phyloP scores from a whole-genome alignment of 2,797 vertebrate species.

The Lepus oiostolus region DNA sequence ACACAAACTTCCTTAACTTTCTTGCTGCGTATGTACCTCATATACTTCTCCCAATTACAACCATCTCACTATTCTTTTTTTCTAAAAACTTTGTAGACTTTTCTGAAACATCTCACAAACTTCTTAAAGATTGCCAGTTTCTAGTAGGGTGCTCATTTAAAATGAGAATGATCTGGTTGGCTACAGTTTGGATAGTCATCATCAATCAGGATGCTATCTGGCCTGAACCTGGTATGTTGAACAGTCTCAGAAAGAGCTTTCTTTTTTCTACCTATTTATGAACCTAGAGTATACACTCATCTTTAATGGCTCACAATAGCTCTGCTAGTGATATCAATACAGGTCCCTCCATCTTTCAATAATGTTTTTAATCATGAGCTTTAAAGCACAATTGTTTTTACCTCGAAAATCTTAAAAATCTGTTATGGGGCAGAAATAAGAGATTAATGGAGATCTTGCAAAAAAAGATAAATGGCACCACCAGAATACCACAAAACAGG shows the following conservation, averaged over 20 bases:
- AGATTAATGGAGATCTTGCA: conserved; percentile 88
- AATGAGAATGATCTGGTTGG: conserved; percentile 79
- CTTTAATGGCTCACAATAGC: neutral
- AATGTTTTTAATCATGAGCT: conserved; percentile 84
- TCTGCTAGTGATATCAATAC: neutral
- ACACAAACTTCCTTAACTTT: neutral
- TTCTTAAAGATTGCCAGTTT: conserved; percentile 73
- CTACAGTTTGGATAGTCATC: conserved; percentile 64
- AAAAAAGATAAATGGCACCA: conserved; percentile 89
- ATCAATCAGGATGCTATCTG: conserved; percentile 69
- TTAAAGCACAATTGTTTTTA: conserved; percentile 82
- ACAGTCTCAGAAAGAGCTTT: conserved; percentile 44
- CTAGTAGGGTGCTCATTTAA: conserved; percentile 72
- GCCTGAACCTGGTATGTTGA: conserved; percentile 23
- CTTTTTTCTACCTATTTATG: neutral
- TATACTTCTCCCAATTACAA: neutral
- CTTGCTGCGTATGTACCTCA: fast-evolving
- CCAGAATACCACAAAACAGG: conserved; percentile 86
- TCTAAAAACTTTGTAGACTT: conserved; percentile 31
- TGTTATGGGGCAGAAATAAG: conserved; percentile 83
- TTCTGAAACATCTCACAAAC: conserved; percentile 48
- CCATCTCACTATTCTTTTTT: neutral
- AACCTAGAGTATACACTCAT: neutral
- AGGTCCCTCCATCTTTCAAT: conserved; percentile 81
- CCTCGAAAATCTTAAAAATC: conserved; percentile 86